Percentiles rank a stretch among this genome's conserved stretches.
Evolutionary conservation across 2,797 vertebrate species (phyloP).

Genomic region (Anableps anableps): DNA sequence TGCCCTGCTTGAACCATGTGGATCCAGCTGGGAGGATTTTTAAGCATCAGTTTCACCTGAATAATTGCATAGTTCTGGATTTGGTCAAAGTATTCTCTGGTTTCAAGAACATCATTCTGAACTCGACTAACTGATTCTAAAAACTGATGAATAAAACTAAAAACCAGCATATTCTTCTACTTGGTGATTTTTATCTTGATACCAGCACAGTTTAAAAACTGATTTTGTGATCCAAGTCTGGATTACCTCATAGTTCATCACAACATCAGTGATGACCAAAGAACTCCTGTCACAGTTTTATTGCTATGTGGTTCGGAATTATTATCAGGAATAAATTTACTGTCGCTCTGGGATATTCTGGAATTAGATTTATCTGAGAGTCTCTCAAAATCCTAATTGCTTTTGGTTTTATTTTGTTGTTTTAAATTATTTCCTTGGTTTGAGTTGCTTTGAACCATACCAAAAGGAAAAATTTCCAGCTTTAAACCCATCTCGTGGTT

Average conservation of each 20-base stretch:
- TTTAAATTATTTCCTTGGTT: background rate
- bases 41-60: slow-evolving; percentile 20
- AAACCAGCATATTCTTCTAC: background rate
- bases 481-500: slow-evolving; percentile 2
- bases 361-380: background rate
- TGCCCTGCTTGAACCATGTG: background rate
- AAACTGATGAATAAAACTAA: background rate
- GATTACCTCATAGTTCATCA: slow-evolving; percentile 12
- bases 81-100: background rate
- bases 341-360: background rate
- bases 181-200: slow-evolving; percentile 13
- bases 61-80: background rate
- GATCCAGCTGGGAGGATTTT: slow-evolving; percentile 13
- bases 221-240: slow-evolving; percentile 7
- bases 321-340: slow-evolving; percentile 19
- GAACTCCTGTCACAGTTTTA: slow-evolving; percentile 13
- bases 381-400: background rate
- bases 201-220: background rate
- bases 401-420: background rate
- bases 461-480: slow-evolving; percentile 8
- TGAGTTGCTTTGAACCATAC: slow-evolving; percentile 21
- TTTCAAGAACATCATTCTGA: background rate
- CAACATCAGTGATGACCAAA: slow-evolving; percentile 4
- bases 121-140: slow-evolving; percentile 1
- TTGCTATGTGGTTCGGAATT: slow-evolving; percentile 6